These are phyloP conservation scores for Xestia rhomboidea DNA, from an alignment of 2,888 invertebrate genomes.

Conservation along the genomic window DNA sequence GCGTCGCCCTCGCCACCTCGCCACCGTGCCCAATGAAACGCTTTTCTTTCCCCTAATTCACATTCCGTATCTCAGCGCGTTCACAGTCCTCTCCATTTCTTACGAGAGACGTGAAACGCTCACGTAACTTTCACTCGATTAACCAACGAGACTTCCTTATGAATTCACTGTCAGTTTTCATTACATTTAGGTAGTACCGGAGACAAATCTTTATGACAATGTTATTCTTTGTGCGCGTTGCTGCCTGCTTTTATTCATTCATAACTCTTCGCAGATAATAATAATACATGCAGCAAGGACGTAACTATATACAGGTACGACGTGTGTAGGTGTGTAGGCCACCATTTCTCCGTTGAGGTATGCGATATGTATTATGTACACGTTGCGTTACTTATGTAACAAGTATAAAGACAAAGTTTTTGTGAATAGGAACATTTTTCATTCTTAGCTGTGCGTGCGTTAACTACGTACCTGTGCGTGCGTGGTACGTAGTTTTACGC, in stretches of 20 bases:
- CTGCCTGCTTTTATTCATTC: constrained; percentile 70
- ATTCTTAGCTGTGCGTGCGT: constrained; percentile 72
- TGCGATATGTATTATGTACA: constrained; percentile 61
- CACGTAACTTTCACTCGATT: constrained; percentile 88
- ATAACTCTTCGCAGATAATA: constrained; percentile 71
- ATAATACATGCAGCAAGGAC: constrained; percentile 57
- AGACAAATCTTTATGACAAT: constrained; percentile 78
- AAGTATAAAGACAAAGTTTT: constrained; percentile 72
- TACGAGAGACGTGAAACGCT: constrained; percentile 83
- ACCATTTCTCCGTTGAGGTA: constrained; percentile 38
- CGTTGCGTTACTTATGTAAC: constrained; percentile 66
- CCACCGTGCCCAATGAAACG: constrained; percentile 81
- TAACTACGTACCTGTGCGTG: constrained; percentile 73
- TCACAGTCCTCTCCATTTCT: constrained; percentile 83
- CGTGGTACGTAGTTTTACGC: constrained; percentile 72
- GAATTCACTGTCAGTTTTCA: constrained; percentile 83
- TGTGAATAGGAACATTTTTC: constrained; percentile 74
- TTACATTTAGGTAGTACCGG: constrained; percentile 74
- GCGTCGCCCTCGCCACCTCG: constrained; percentile 68
- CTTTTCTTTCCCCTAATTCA: constrained; percentile 84
- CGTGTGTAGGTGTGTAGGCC: constrained; percentile 37
- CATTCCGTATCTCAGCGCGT: constrained; percentile 83
- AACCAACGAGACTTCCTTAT: constrained; percentile 82
- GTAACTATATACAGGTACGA: constrained; percentile 40
- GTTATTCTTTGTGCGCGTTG: constrained; percentile 74